Conservation (phyloP, 2,797 vertebrate species). For the Sebastes melanostomus region DNA sequence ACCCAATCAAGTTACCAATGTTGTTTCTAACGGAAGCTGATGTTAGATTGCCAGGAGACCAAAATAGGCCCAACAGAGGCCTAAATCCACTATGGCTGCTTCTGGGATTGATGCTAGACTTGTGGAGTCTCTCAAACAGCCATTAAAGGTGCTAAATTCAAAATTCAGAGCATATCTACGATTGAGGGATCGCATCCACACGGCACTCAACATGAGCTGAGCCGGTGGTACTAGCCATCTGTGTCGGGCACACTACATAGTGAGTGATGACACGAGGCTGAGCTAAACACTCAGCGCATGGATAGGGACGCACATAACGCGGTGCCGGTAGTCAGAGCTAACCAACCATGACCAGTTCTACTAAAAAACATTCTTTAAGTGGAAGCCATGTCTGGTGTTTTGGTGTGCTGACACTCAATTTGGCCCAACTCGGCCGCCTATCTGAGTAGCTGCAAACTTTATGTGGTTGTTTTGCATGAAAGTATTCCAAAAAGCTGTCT, state of each 20-base stretch:
- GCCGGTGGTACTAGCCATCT: background rate
- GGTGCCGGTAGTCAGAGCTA: background rate
- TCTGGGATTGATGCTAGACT: conserved; percentile 9
- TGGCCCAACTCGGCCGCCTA: background rate
- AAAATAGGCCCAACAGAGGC: background rate
- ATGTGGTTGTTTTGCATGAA: background rate
- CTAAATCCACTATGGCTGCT: background rate
- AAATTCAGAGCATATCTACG: too few relatives aligned
- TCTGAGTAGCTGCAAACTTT: background rate
- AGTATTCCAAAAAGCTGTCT: background rate
- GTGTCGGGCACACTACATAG: background rate
- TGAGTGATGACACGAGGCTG: background rate
- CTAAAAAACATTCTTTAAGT: background rate
- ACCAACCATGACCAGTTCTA: background rate
- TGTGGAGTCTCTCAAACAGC: too few relatives aligned
- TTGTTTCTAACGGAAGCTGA: background rate
- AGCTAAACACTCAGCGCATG: background rate
- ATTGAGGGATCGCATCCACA: too few relatives aligned
- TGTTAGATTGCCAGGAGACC: background rate
- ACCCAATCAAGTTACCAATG: background rate
- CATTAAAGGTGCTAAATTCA: too few relatives aligned
- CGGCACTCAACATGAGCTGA: too few relatives aligned
- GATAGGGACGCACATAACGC: background rate
- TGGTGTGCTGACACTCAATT: background rate
- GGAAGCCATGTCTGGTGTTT: background rate